phyloP scores from a whole-genome alignment of 2,888 invertebrate genomes.

The Pecten maximus region DNA sequence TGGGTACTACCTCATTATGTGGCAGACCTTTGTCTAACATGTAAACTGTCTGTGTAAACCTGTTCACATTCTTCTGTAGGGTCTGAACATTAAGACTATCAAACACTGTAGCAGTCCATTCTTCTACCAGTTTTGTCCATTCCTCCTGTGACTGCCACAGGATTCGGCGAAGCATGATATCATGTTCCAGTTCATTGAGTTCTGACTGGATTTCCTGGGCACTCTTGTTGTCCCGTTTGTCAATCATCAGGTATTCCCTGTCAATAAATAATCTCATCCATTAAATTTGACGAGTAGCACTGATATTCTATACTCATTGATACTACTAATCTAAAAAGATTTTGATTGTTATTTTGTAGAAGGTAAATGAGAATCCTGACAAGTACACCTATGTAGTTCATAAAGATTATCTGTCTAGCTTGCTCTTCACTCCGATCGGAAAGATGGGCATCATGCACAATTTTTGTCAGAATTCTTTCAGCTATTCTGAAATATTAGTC shows the following conservation, averaged over 20 bases:
- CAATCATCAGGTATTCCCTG: conserved; percentile 73
- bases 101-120: conserved; percentile 80
- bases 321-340: too few relatives aligned
- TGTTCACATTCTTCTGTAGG: conserved; percentile 81
- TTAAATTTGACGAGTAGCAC: too few relatives aligned
- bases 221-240: conserved; percentile 74
- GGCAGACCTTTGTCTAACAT: conserved; percentile 83
- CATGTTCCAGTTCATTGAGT: conserved; percentile 81
- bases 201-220: conserved; percentile 80
- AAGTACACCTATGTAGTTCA: too few relatives aligned
- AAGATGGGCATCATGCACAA: too few relatives aligned
- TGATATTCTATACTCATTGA: too few relatives aligned
- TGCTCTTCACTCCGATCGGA: too few relatives aligned
- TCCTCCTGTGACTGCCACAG: conserved; percentile 82
- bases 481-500: too few relatives aligned
- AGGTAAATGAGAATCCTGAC: too few relatives aligned
- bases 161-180: conserved; percentile 79
- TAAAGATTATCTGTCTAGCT: too few relatives aligned
- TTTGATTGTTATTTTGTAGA: too few relatives aligned
- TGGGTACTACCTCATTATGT: conserved; percentile 81
- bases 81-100: conserved; percentile 80
- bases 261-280: too few relatives aligned
- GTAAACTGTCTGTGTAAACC: conserved; percentile 82
- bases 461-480: too few relatives aligned
- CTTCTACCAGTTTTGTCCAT: conserved; percentile 79